phyloP scores from a whole-genome alignment of 2,888 invertebrate species.

The Philereme transversata region DNA sequence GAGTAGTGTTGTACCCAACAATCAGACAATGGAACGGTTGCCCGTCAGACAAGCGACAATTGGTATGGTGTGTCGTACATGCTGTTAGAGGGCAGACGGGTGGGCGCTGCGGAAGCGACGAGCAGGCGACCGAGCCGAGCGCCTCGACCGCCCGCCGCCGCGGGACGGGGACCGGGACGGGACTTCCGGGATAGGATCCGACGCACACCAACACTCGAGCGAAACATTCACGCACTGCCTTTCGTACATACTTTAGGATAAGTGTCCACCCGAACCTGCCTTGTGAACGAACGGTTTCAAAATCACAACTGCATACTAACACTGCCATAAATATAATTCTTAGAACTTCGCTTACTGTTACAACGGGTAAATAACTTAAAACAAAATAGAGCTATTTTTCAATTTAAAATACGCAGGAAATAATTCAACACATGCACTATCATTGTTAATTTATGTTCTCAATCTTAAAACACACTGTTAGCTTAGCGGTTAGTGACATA shows the following conservation, averaged over 20 bases:
- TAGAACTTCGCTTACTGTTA: conserved; percentile 53
- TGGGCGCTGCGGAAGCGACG: conserved; percentile 57
- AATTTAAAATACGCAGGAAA: conserved; percentile 62
- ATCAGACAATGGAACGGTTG: conserved; percentile 85
- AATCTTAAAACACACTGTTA: conserved; percentile 39
- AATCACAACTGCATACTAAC: conserved; percentile 57
- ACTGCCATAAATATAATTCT: conserved; percentile 44
- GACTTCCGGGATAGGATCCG: conserved; percentile 46
- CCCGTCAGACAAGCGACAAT: conserved; percentile 85
- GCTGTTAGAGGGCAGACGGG: conserved; percentile 80
- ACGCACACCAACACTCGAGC: conserved; percentile 50
- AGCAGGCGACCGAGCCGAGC: conserved; percentile 56
- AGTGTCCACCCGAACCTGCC: conserved; percentile 77
- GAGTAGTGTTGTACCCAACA: conserved; percentile 85
- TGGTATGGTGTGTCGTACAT: conserved; percentile 82
- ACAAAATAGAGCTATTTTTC: conserved; percentile 67
- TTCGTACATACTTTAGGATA: conserved; percentile 53
- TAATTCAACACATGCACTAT: conserved; percentile 72
- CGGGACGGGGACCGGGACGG: conserved; percentile 47
- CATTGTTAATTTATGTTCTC: conserved; percentile 50
- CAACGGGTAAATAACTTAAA: conserved; percentile 60
- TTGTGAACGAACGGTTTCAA: conserved; percentile 30
- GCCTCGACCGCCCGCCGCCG: conserved; percentile 53
- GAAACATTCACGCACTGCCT: conserved; percentile 42
- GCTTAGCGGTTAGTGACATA: conserved; percentile 44